Percentiles rank a stretch among this genome's conserved stretches.
Evolutionary conservation across 2,113 vertebrate species (phyloP).

Genomic region (Festucalex cinctus): DNA sequence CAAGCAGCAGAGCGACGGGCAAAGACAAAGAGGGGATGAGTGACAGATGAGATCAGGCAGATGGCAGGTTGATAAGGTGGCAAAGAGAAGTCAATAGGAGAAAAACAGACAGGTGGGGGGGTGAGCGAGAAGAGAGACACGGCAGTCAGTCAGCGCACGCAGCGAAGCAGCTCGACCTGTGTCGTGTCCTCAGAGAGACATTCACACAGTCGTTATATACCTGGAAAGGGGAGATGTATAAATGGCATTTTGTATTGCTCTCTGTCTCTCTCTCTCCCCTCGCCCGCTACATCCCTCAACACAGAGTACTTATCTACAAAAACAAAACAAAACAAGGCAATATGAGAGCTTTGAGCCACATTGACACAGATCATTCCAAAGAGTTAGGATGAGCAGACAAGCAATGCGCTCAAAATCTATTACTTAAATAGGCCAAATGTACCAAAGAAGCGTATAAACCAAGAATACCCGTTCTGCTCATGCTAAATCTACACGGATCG

Average conservation of each 20-base stretch:
- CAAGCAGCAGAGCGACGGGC: constrained; percentile 28
- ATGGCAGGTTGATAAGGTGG: constrained; percentile 52
- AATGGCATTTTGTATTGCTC: constrained; percentile 76
- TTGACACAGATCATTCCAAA: constrained; percentile 51
- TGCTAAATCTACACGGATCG: constrained; percentile 54
- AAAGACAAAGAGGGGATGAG: constrained; percentile 47
- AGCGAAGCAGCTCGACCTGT: constrained; percentile 66
- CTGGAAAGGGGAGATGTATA: constrained; percentile 80
- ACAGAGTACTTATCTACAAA: constrained; percentile 82
- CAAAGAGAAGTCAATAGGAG: constrained; percentile 59
- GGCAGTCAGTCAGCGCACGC: constrained; percentile 77
- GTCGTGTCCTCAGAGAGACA: constrained; percentile 64
- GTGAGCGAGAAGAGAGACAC: constrained; percentile 75
- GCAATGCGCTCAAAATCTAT: constrained; percentile 21
- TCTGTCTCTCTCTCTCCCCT: constrained; percentile 53
- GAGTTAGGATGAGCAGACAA: constrained; percentile 60
- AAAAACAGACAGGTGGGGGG: constrained; percentile 69
- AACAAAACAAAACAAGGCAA: constrained; percentile 70
- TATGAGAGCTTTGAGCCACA: constrained; percentile 69
- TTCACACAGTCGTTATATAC: constrained; percentile 73
- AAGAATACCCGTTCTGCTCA: constrained; percentile 45
- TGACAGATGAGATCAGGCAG: constrained; percentile 59
- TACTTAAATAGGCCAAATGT: constrained; percentile 6
- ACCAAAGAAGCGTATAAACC: constrained; percentile 19
- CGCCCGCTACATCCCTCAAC: constrained; percentile 78